These are phyloP conservation scores for Lithobates pipiens DNA, from an alignment of 2,797 vertebrate genomes.

Conservation along the genomic window DNA sequence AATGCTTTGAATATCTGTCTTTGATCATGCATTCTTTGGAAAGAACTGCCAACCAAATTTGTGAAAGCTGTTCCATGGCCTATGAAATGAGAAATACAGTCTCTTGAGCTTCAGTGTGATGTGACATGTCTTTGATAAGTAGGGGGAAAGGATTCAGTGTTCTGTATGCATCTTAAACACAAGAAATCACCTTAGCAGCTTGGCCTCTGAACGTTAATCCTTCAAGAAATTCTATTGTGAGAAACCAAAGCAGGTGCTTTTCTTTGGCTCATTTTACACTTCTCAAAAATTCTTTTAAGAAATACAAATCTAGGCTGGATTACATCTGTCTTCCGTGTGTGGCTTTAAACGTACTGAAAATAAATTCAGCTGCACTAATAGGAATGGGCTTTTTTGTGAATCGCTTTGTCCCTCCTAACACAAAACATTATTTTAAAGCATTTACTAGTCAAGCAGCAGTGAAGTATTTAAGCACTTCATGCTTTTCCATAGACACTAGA, in stretches of 20 bases:
- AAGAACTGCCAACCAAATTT: conserved; percentile 58
- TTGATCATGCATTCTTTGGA: conserved; percentile 51
- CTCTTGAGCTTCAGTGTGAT: conserved; percentile 56
- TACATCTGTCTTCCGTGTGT: conserved; percentile 52
- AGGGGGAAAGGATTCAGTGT: conserved; percentile 54
- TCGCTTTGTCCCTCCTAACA: conserved; percentile 25
- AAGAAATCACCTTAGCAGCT: conserved; percentile 60
- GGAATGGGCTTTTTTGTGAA: conserved; percentile 16
- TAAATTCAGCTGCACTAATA: conserved; percentile 30
- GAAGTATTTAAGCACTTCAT: conserved; percentile 44
- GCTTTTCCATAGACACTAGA: conserved; percentile 22
- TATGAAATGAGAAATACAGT: conserved; percentile 59
- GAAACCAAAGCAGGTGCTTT: conserved; percentile 50
- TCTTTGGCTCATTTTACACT: conserved; percentile 50
- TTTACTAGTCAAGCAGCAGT: conserved; percentile 31
- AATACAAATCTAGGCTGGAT: conserved; percentile 50
- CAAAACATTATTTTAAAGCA: conserved; percentile 28
- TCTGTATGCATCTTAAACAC: conserved; percentile 59
- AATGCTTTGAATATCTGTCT: conserved; percentile 55
- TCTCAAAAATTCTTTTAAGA: conserved; percentile 57
- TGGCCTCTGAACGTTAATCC: conserved; percentile 56
- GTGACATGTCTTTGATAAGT: conserved; percentile 57
- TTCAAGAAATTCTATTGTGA: conserved; percentile 57
- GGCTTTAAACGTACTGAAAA: conserved; percentile 31
- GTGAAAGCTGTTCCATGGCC: conserved; percentile 53